These are phyloP conservation scores for Erynnis tages DNA, from an alignment of 2,888 invertebrate species.

Conservation along the genomic window DNA sequence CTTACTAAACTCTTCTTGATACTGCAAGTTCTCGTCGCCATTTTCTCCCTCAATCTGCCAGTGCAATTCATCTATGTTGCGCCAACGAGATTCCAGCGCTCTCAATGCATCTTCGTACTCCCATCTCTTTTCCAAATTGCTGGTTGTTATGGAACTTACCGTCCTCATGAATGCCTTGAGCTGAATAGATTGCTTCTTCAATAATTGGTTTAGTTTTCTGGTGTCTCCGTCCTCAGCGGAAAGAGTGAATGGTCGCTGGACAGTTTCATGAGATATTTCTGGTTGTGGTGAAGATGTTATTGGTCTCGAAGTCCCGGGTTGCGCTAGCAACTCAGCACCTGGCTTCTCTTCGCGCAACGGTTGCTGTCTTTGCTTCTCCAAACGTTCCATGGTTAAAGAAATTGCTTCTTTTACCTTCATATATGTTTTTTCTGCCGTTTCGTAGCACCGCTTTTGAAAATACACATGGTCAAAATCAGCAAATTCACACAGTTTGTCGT, in stretches of 20 bases:
- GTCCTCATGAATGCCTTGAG: constrained; percentile 22
- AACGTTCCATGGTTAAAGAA: too few species aligned
- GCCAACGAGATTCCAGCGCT: neutral
- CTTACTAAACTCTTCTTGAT: neutral
- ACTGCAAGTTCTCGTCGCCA: neutral
- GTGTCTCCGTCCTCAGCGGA: constrained; percentile 17
- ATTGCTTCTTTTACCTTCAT: too few species aligned
- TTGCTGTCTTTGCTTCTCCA: too few species aligned
- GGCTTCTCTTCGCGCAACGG: too few species aligned
- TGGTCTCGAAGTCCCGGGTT: too few species aligned
- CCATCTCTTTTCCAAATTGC: neutral
- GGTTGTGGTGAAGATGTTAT: too few species aligned
- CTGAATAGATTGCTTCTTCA: constrained; percentile 22
- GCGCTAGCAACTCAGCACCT: too few species aligned
- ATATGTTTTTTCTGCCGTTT: too few species aligned
- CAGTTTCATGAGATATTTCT: neutral
- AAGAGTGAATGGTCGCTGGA: neutral
- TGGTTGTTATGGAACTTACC: neutral
- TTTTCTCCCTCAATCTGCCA: neutral
- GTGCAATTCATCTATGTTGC: neutral
- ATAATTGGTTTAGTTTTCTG: constrained; percentile 21
- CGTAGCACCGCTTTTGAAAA: constrained; percentile 10
- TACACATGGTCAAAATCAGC: neutral
- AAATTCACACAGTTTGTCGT: constrained; percentile 9
- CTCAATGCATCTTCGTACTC: neutral